Percentiles rank a stretch among this genome's conserved stretches.
These are phyloP conservation scores for Orthonevra nobilis DNA, from an alignment of 2,888 invertebrate species.

Conservation along the genomic window DNA sequence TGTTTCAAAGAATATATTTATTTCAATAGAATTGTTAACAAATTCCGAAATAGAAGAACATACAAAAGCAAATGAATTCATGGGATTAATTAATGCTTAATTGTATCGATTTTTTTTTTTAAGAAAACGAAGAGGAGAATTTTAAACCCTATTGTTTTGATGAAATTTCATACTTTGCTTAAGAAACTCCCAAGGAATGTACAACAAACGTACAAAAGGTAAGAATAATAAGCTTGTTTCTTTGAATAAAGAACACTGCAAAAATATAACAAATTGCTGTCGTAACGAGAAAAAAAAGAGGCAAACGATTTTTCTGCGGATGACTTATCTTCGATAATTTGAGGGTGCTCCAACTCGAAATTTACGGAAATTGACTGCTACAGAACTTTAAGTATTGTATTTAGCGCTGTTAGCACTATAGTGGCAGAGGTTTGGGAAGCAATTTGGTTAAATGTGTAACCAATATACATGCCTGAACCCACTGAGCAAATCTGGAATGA, in stretches of 20 bases:
- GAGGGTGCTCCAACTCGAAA: not conserved
- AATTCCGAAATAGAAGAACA: too few species aligned
- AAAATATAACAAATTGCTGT: not conserved
- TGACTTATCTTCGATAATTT: not conserved
- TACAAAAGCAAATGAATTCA: too few species aligned
- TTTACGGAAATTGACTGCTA: not conserved
- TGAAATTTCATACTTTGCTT: not conserved
- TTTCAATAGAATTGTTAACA: too few species aligned
- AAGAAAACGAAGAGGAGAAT: not conserved
- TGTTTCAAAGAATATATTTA: too few species aligned
- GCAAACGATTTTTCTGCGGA: not conserved
- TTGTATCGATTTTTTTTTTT: too few species aligned
- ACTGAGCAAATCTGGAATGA: constrained; percentile 3
- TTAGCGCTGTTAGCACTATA: not conserved
- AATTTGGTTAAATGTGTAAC: not conserved
- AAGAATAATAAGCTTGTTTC: not conserved
- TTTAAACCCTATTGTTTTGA: not conserved
- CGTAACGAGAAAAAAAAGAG: not conserved
- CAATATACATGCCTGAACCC: constrained; percentile 1
- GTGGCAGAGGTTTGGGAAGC: constrained; percentile 1
- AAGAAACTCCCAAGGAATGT: not conserved
- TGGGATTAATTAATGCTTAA: not conserved
- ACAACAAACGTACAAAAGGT: not conserved
- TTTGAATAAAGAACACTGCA: not conserved
- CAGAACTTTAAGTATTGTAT: not conserved